Conservation (phyloP, 2,113 vertebrate species). For the Aplodontia rufa region DNA sequence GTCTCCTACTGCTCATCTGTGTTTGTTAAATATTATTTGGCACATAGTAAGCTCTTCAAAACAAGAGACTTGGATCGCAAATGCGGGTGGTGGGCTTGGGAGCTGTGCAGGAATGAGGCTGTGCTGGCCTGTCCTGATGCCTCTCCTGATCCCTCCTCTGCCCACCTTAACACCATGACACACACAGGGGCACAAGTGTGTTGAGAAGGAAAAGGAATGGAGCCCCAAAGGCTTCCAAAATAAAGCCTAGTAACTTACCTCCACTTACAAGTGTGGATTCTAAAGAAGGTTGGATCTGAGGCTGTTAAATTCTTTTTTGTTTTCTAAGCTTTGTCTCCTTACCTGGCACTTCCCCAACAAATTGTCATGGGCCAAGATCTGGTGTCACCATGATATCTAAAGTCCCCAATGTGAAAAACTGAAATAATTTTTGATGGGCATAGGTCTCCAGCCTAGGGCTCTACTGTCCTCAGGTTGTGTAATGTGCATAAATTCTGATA, state of each 20-base stretch:
- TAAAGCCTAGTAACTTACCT: background rate
- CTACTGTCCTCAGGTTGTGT: background rate
- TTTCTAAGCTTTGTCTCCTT: background rate
- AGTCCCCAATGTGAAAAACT: background rate
- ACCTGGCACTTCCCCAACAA: background rate
- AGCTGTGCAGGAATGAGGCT: background rate
- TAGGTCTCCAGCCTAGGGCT: background rate
- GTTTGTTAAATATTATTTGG: constrained; percentile 65
- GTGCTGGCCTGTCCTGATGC: no score
- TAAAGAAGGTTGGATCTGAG: background rate
- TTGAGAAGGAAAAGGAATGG: background rate
- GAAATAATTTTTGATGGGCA: background rate
- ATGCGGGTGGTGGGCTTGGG: background rate
- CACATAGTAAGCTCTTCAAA: constrained; percentile 46
- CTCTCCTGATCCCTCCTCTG: background rate
- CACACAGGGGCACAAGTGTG: background rate
- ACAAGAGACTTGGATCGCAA: constrained; percentile 29
- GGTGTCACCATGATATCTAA: background rate
- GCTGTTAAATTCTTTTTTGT: background rate
- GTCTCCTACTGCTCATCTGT: constrained; percentile 33
- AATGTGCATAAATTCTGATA: background rate
- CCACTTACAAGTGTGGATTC: background rate
- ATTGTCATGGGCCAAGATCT: background rate
- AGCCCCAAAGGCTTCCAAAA: background rate
- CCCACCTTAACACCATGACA: no score